Base-by-base conservation (phyloP, 2,888 invertebrate species). In the Tubulanus polymorphus region DNA sequence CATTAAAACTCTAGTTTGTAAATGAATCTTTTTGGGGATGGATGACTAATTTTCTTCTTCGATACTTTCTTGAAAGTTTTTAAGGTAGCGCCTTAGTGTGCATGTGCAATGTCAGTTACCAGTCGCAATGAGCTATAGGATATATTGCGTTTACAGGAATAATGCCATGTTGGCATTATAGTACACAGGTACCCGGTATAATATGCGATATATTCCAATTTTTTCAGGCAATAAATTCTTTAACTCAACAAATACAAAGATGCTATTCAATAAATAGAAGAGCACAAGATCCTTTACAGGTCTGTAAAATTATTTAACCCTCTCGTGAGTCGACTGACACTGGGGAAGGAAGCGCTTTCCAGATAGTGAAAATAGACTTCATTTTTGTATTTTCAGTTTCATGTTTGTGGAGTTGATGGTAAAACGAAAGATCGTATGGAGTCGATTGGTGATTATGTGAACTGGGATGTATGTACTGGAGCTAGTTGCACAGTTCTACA, bases 391-490 rank as follows among this genome's bases (percentile, higher is more conserved):
- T 61, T 59, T 18, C 88, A 91, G 73, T 85, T 93, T 63, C 86
- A 91, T 73, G 83, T 94, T 37, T 89, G 90, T 1, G 90, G 88
- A 77, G 87, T 94, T 54, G 80, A 82, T 62, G 91, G 90, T 1
- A 85, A 85, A 70, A 85, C 88, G 2, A 86, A 87, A 74, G 81
- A 83, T 60, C 86, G 88, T 66, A 86, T 94, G 81, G 84, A 87
- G 37, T 86, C 87, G 68, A 89, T 93, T 68, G 88, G 89, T 75
- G 93, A 94, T 30, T 93, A 89, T 81, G 85, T 87, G 79, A 87
- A 91, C 76, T 96, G 96, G 95, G 91, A 95, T 84, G 89, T 91
- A 79, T 81, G 87, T 83, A 62, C n/a, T n/a, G n/a, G n/a, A n/a
- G n/a, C n/a, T n/a, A n/a, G n/a, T n/a, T n/a, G n/a, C n/a, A n/a